Evolutionary conservation across 92 coral and sea anemone genomes (phyloP).

Genomic region (Bergia sp.): DNA sequence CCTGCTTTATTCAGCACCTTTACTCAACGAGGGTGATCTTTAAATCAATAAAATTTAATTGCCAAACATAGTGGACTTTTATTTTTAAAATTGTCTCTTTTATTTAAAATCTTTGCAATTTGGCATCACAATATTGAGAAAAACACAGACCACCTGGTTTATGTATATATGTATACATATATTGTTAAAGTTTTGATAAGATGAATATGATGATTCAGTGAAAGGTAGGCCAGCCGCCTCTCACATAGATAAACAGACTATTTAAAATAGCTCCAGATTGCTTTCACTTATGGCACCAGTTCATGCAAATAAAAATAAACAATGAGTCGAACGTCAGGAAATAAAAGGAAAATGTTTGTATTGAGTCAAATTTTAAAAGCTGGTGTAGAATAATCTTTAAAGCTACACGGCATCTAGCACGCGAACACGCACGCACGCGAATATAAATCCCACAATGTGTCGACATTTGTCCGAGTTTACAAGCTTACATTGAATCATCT

Average conservation of each 20-base stretch:
- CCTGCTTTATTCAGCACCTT: not conserved
- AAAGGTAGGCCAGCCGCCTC: not conserved
- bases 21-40: not conserved
- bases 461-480: not conserved
- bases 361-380: not conserved
- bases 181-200: not conserved
- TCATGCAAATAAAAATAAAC: conserved; percentile 13
- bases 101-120: not conserved
- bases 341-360: conserved; percentile 25
- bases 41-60: not conserved
- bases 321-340: not conserved
- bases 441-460: not conserved
- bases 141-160: not conserved
- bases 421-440: not conserved
- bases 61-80: not conserved
- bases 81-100: not conserved
- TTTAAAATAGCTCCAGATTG: conserved; percentile 18
- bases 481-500: not conserved
- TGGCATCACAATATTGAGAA: not conserved
- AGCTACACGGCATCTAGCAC: not conserved
- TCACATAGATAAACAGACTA: not conserved
- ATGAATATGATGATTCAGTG: not conserved
- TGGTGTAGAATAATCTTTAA: not conserved
- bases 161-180: too few relatives aligned
- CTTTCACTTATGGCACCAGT: conserved; percentile 2